Percentiles rank a stretch among this genome's conserved stretches.
Evolutionary conservation across 2,797 vertebrate species (phyloP).

Genomic region (Varecia variegata): DNA sequence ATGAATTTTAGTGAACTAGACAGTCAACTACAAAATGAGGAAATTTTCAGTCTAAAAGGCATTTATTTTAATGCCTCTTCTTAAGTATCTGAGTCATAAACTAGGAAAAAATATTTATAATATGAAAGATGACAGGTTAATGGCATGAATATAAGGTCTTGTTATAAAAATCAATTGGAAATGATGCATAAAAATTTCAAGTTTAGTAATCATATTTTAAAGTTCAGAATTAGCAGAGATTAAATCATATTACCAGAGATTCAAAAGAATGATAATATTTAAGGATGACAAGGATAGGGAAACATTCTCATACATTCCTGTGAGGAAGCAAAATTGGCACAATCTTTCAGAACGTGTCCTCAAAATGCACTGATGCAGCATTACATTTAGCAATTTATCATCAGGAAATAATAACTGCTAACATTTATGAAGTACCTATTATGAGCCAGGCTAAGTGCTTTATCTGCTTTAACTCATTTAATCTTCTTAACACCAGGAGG

Average conservation of each 20-base stretch:
- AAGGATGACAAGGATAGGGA: not conserved
- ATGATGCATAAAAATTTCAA: conserved; percentile 40
- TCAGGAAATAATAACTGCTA: conserved; percentile 45
- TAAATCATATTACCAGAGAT: conserved; percentile 56
- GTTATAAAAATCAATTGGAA: conserved; percentile 63
- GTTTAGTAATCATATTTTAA: conserved; percentile 26
- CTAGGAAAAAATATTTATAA: conserved; percentile 61
- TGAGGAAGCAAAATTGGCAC: conserved; percentile 32
- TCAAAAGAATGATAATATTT: conserved; percentile 46
- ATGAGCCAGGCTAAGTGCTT: conserved; percentile 24
- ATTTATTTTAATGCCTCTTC: conserved; percentile 63
- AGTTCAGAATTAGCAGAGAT: conserved; percentile 54
- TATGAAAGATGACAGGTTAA: conserved; percentile 53
- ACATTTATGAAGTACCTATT: not conserved
- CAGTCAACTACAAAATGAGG: conserved; percentile 34
- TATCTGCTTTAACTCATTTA: not conserved
- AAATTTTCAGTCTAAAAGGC: conserved; percentile 43
- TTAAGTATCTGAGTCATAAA: conserved; percentile 58
- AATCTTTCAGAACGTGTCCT: conserved; percentile 13
- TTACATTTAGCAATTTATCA: conserved; percentile 30
- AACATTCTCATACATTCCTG: not conserved
- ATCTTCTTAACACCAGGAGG: not conserved
- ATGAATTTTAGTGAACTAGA: conserved; percentile 35
- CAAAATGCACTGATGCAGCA: not conserved
- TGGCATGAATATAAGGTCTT: conserved; percentile 38